These are phyloP conservation scores for Aptenodytes patagonicus DNA, from an alignment of 2,113 vertebrate species.

Conservation along the genomic window DNA sequence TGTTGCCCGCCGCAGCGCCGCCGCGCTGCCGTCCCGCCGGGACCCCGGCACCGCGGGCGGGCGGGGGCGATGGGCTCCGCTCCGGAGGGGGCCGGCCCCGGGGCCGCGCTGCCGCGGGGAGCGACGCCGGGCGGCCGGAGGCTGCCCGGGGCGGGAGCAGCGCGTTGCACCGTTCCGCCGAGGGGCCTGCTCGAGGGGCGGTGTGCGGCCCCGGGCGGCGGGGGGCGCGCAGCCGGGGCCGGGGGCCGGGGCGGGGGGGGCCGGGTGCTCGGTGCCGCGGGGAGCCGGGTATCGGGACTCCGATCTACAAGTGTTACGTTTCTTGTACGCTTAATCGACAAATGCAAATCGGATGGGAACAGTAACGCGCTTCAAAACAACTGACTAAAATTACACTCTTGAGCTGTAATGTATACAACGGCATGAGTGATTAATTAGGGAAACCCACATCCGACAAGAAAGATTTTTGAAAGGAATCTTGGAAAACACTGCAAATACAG, in stretches of 20 bases:
- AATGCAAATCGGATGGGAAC: conserved; percentile 52
- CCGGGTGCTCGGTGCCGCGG: not conserved
- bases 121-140: no score
- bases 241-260: not conserved
- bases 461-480: conserved; percentile 58
- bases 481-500: conserved; percentile 53
- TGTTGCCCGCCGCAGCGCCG: no score
- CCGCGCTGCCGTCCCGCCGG: no score
- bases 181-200: no score
- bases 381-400: conserved; percentile 55
- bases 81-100: no score
- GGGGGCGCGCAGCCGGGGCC: no score
- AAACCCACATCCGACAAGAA: conserved; percentile 77
- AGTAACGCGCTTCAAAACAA: conserved; percentile 50
- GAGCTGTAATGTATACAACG: conserved; percentile 53
- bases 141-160: no score
- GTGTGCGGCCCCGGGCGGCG: no score
- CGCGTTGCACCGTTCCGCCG: no score
- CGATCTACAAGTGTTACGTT: not conserved
- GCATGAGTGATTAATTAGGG: conserved; percentile 76
- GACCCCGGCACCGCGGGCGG: no score
- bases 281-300: not conserved
- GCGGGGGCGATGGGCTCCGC: no score
- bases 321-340: not conserved
- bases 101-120: no score